phyloP scores from a whole-genome alignment of 2,113 vertebrate genomes.

The Ranitomeya variabilis region DNA sequence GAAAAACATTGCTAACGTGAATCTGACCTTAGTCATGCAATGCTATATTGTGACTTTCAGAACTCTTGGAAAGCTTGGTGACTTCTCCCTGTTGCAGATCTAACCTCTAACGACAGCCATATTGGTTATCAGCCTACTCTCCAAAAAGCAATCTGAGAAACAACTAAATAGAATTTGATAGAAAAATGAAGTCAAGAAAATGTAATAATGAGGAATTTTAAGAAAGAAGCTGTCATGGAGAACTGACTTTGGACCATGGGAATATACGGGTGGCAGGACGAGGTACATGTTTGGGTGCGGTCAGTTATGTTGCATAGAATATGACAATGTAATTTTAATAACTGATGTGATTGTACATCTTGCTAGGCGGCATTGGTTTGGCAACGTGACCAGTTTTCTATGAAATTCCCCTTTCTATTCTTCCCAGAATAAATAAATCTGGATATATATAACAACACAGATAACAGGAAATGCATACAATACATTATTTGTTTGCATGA shows the following conservation, averaged over 20 bases:
- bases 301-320: not conserved
- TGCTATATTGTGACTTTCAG: too few relatives aligned
- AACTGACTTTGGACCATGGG: not conserved
- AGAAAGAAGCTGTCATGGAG: not conserved
- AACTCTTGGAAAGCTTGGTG: too few relatives aligned
- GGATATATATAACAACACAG: not conserved
- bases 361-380: not conserved
- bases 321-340: not conserved
- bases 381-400: not conserved
- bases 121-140: too few relatives aligned
- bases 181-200: too few relatives aligned
- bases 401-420: not conserved
- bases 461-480: not conserved
- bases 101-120: too few relatives aligned
- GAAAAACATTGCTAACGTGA: too few relatives aligned
- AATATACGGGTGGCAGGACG: not conserved
- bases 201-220: too few relatives aligned
- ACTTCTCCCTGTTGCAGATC: too few relatives aligned
- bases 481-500: slow-evolving; percentile 14
- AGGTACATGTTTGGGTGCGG: not conserved
- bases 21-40: too few relatives aligned
- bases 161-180: too few relatives aligned
- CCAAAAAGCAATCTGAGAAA: too few relatives aligned
- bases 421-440: not conserved
- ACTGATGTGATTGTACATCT: not conserved